phyloP scores from a whole-genome alignment of 2,797 vertebrate genomes.

The Micropoecilia bifurca region DNA sequence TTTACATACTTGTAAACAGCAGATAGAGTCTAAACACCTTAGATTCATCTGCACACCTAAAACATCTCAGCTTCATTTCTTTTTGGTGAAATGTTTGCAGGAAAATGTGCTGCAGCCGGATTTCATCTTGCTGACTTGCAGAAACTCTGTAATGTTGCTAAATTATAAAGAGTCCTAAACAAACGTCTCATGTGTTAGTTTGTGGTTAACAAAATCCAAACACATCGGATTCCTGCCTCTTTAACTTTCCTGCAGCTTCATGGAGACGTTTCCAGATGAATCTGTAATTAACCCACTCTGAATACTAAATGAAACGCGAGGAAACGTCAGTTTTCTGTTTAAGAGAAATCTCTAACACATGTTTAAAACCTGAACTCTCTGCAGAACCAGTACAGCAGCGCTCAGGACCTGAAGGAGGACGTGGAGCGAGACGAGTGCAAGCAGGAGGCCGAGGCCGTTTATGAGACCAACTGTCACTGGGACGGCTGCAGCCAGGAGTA shows the following conservation, averaged over 20 bases:
- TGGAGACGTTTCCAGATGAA: background rate
- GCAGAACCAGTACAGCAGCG: slow-evolving; percentile 81
- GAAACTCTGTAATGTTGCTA: background rate
- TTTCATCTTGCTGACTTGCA: background rate
- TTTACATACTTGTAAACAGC: background rate
- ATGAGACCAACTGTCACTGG: slow-evolving; percentile 98
- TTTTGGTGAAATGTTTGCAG: background rate
- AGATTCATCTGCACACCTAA: background rate
- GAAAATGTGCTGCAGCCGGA: background rate
- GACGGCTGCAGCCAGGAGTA: slow-evolving; percentile 92
- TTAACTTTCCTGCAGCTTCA: background rate
- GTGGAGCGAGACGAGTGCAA: slow-evolving; percentile 93
- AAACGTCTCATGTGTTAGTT: background rate
- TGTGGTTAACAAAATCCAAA: background rate
- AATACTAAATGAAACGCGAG: background rate
- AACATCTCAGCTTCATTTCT: background rate
- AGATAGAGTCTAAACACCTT: background rate
- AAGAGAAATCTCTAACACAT: slow-evolving; percentile 26
- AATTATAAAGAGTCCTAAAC: slow-evolving; percentile 4
- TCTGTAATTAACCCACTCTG: background rate
- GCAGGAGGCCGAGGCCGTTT: slow-evolving; percentile 91
- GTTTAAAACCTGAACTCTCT: background rate
- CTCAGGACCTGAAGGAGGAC: slow-evolving; percentile 89
- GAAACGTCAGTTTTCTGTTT: background rate
- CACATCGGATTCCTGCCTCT: background rate